A percentile compares a stretch with the other conserved stretches of the same genome.
Evolutionary conservation across 2,113 vertebrate genomes (phyloP).

Genomic region (Melanocharis versteri): DNA sequence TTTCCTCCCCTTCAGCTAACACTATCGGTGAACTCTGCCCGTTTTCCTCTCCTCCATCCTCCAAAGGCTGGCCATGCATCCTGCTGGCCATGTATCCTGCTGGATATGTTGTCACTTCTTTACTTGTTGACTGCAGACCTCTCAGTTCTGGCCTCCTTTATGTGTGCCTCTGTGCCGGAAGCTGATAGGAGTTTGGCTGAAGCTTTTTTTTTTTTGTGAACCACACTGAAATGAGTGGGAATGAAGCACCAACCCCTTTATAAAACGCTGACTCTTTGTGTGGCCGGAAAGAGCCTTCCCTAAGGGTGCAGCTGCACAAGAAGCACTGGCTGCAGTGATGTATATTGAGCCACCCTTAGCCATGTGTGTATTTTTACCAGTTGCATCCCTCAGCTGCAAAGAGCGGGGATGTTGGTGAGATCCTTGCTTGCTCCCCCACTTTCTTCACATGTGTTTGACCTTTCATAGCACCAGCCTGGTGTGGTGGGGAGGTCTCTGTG

Average conservation of each 20-base stretch:
- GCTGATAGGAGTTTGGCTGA: neutral
- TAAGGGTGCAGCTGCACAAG: neutral
- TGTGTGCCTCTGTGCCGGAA: neutral
- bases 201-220: neutral
- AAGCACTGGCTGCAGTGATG: neutral
- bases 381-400: neutral
- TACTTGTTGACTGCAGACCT: neutral
- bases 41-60: slow-evolving; percentile 14
- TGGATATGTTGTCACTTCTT: slow-evolving; percentile 23
- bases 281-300: neutral
- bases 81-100: slow-evolving; percentile 30
- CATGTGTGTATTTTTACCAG: neutral
- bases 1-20: slow-evolving; percentile 28
- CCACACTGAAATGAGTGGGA: neutral
- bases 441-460: neutral
- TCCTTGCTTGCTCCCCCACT: neutral
- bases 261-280: neutral
- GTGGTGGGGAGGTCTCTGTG: neutral
- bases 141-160: neutral
- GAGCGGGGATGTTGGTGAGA: accelerated
- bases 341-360: neutral
- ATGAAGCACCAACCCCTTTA: neutral
- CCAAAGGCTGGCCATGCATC: neutral
- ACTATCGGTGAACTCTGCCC: neutral
- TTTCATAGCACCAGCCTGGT: neutral